phyloP scores from a whole-genome alignment of 2,797 vertebrate genomes.

The Pangasius macronema region DNA sequence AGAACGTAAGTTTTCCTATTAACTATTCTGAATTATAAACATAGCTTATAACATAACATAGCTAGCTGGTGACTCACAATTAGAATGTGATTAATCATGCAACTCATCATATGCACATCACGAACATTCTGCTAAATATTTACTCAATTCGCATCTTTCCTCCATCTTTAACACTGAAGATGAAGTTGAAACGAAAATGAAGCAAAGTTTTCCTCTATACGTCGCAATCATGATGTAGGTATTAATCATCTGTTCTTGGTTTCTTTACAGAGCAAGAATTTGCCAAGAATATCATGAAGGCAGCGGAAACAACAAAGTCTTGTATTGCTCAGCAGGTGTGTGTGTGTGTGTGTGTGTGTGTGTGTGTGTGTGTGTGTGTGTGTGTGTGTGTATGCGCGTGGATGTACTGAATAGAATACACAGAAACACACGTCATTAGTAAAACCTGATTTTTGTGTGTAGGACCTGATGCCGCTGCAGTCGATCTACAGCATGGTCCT shows the following conservation, averaged over 20 bases:
- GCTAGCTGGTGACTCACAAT: neutral
- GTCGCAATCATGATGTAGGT: neutral
- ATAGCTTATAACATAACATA: neutral
- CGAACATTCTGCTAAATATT: no score
- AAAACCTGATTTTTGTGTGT: slow-evolving; percentile 10
- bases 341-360: neutral
- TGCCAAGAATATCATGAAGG: slow-evolving; percentile 84
- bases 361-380: neutral
- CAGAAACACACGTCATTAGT: neutral
- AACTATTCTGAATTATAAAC: neutral
- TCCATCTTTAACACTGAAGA: neutral
- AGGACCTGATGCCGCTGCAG: slow-evolving; percentile 88
- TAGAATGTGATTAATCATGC: neutral
- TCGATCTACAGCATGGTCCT: slow-evolving; percentile 84
- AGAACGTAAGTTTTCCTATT: neutral
- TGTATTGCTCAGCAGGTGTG: slow-evolving; percentile 84
- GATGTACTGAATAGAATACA: neutral
- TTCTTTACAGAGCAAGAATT: slow-evolving; percentile 85
- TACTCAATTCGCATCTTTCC: neutral
- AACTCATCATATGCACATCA: neutral
- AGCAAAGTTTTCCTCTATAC: neutral
- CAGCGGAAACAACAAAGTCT: slow-evolving; percentile 79
- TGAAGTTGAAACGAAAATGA: neutral
- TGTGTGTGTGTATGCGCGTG: no score
- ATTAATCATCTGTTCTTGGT: neutral